Conservation (phyloP, 2,888 invertebrate species). For the Xiphydria camelus region DNA sequence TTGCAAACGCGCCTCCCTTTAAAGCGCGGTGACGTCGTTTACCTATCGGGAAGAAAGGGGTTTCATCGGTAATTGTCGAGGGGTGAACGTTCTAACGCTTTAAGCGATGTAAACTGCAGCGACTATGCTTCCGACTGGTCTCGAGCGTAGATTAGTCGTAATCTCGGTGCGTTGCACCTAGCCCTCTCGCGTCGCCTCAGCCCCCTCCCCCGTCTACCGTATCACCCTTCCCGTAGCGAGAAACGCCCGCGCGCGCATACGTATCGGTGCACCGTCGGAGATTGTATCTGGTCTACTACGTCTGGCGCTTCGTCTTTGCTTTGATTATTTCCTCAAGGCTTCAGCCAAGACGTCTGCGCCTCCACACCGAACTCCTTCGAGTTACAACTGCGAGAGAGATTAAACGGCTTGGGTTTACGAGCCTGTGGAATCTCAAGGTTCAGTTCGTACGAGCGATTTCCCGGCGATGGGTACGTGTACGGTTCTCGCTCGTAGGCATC, state of each 20-base stretch:
- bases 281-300: not conserved
- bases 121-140: conserved; percentile 35
- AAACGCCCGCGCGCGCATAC: conserved; percentile 8
- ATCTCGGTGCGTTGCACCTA: conserved; percentile 42
- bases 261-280: conserved; percentile 9
- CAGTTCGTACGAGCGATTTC: conserved; percentile 25
- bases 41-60: too few species aligned
- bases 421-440: conserved; percentile 14
- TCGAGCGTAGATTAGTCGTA: conserved; percentile 42
- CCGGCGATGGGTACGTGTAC: conserved; percentile 2
- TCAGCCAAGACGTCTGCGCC: conserved; percentile 28
- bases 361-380: conserved; percentile 1
- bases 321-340: conserved; percentile 33
- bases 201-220: not conserved
- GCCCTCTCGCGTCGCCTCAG: conserved; percentile 9
- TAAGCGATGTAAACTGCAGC: conserved; percentile 41
- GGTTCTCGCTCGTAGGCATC: not conserved
- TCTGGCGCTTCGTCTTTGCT: conserved; percentile 22
- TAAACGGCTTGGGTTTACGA: conserved; percentile 28
- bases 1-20: too few species aligned
- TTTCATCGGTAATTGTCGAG: too few species aligned
- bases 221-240: not conserved
- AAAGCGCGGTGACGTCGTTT: too few species aligned
- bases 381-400: conserved; percentile 27
- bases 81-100: conserved; percentile 34